These are phyloP conservation scores for Hylaea fasciaria DNA, from an alignment of 2,888 invertebrate species.

Conservation along the genomic window DNA sequence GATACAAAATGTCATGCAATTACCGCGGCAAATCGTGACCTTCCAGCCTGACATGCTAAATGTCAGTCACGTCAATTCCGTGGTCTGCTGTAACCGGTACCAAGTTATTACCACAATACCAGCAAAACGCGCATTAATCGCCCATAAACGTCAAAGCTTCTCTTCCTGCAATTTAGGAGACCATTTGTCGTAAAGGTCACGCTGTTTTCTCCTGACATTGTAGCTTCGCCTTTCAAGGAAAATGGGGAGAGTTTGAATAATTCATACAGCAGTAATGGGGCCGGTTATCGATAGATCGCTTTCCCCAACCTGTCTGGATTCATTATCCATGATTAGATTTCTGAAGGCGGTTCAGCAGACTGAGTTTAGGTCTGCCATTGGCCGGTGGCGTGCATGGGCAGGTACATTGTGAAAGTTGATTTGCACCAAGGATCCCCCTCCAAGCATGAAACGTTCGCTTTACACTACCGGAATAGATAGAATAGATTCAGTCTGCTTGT, in stretches of 20 bases:
- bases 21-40: conserved; percentile 50
- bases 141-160: conserved; percentile 49
- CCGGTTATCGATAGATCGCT: conserved; percentile 55
- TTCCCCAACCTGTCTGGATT: conserved; percentile 50
- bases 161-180: conserved; percentile 32
- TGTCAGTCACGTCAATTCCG: conserved; percentile 71
- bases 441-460: conserved; percentile 51
- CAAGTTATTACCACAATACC: conserved; percentile 55
- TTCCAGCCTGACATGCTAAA: conserved; percentile 59
- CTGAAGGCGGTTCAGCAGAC: conserved; percentile 47
- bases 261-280: conserved; percentile 63
- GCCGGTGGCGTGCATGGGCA: conserved; percentile 50
- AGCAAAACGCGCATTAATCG: conserved; percentile 56
- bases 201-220: conserved; percentile 31
- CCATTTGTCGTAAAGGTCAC: conserved; percentile 33
- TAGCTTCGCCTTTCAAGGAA: conserved; percentile 32
- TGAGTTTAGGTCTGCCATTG: conserved; percentile 53
- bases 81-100: conserved; percentile 70
- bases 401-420: conserved; percentile 75
- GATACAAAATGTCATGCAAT: conserved; percentile 26
- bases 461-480: conserved; percentile 41
- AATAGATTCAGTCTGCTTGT: no score
- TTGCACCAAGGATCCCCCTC: conserved; percentile 58
- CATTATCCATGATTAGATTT: conserved; percentile 59
- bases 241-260: conserved; percentile 57